A percentile compares a stretch with the other conserved stretches of the same genome.
Conservation (phyloP, 2,888 invertebrate species). For the Drosophila robusta region DNA sequence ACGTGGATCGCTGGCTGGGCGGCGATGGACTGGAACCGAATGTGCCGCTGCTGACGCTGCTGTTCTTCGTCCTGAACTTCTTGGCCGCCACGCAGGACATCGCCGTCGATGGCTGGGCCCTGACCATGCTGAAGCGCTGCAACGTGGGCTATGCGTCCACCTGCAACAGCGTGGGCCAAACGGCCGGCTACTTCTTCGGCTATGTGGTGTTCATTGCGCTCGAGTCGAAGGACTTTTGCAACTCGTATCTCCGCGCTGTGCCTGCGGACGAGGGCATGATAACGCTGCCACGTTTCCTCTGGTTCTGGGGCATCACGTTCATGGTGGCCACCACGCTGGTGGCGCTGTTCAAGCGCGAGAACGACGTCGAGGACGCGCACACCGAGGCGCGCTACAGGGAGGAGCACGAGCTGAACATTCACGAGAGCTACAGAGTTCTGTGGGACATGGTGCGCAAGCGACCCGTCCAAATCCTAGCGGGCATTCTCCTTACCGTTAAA, state of each 20-base stretch:
- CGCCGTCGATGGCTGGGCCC: conserved; percentile 99
- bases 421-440: conserved; percentile 93
- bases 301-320: conserved; percentile 98
- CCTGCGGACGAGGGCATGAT: conserved; percentile 90
- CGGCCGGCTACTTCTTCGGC: conserved; percentile 98
- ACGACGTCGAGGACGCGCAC: conserved; percentile 85
- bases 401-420: conserved; percentile 85
- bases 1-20: conserved; percentile 92
- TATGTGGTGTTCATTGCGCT: conserved; percentile 98
- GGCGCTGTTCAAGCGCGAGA: conserved; percentile 94
- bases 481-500: conserved; percentile 95
- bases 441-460: conserved; percentile 93
- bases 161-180: conserved; percentile 99
- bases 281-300: conserved; percentile 92
- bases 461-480: conserved; percentile 91
- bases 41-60: conserved; percentile 91
- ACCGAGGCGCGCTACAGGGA: conserved; percentile 76
- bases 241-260: conserved; percentile 92
- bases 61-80: conserved; percentile 97
- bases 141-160: conserved; percentile 99
- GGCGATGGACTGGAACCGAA: conserved; percentile 87
- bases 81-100: conserved; percentile 99
- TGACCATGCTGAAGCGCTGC: conserved; percentile 98
- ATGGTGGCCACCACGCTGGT: conserved; percentile 95
- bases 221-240: conserved; percentile 98